phyloP scores from a whole-genome alignment of 2,113 vertebrate species.

The Atlantisia rogersi region DNA sequence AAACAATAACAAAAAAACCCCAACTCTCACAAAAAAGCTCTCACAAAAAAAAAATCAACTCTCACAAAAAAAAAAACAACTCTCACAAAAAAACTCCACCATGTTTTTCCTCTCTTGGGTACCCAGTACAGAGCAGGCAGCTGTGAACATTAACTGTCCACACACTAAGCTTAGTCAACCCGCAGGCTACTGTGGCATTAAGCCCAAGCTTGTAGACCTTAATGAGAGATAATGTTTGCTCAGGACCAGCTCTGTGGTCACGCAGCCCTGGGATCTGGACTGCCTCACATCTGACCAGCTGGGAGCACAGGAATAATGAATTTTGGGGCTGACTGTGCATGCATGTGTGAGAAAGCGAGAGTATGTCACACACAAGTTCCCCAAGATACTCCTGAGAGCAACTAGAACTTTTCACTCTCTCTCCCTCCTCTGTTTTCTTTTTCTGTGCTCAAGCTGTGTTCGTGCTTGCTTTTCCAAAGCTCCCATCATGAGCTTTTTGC shows the following conservation, averaged over 20 bases:
- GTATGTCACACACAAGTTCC: neutral
- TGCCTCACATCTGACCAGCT: neutral
- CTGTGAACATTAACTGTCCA: neutral
- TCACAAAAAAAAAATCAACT: too few relatives aligned
- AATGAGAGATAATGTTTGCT: conserved; percentile 7
- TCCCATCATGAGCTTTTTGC: conserved; percentile 62
- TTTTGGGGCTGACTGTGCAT: neutral
- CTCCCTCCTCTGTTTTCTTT: conserved; percentile 5
- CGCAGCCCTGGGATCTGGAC: neutral
- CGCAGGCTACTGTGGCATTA: neutral
- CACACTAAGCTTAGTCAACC: neutral
- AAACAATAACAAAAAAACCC: too few relatives aligned
- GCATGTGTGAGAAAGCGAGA: neutral
- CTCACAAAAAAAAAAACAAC: too few relatives aligned
- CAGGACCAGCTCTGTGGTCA: neutral
- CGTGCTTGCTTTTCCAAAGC: conserved; percentile 58
- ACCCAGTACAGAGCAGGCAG: neutral
- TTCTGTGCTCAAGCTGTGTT: conserved; percentile 42
- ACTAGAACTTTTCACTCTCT: conserved; percentile 20
- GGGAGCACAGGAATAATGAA: conserved; percentile 8
- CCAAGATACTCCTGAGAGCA: neutral
- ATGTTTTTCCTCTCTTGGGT: neutral
- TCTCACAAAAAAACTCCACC: too few relatives aligned
- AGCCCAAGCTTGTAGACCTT: conserved; percentile 5
- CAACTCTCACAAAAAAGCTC: too few relatives aligned